Evolutionary conservation across 2,888 invertebrate genomes (phyloP).

Genomic region (Sclerodermus sp.): DNA sequence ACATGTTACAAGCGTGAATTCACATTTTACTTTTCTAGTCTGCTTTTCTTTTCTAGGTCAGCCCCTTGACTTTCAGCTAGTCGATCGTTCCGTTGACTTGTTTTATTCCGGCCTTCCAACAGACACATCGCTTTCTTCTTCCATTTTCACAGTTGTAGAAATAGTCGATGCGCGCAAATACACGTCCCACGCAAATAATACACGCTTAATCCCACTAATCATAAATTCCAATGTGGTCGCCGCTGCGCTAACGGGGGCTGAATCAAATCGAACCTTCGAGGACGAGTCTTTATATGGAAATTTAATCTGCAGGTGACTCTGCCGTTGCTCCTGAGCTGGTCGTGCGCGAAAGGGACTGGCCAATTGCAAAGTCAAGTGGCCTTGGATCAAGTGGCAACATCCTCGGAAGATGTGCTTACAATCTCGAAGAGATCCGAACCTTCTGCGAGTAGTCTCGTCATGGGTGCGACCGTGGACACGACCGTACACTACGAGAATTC

Average conservation of each 20-base stretch:
- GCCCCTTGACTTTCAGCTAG: constrained; percentile 37
- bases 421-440: constrained; percentile 3
- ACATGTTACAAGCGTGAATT: constrained; percentile 35
- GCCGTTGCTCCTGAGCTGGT: constrained; percentile 43
- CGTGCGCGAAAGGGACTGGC: constrained; percentile 29
- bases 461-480: constrained; percentile 5
- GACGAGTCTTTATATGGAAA: no score
- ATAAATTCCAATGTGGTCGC: no score
- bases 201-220: no score
- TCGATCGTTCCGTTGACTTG: constrained; percentile 27
- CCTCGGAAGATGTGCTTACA: constrained; percentile 32
- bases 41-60: constrained; percentile 51
- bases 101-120: constrained; percentile 17
- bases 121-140: constrained; percentile 25
- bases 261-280: no score
- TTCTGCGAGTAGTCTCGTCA: constrained; percentile 1
- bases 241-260: no score
- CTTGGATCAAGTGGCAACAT: constrained; percentile 47
- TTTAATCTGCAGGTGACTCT: constrained; percentile 40
- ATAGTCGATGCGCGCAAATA: no score
- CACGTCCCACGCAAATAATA: no score
- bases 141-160: no score
- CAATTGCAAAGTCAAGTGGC: constrained; percentile 25
- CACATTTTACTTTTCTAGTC: constrained; percentile 52
- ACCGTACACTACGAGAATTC: constrained; percentile 45